A percentile compares a stretch with the other conserved stretches of the same genome.
Conservation (phyloP, 2,113 vertebrate genomes). For the Rhadina sibilatrix region DNA sequence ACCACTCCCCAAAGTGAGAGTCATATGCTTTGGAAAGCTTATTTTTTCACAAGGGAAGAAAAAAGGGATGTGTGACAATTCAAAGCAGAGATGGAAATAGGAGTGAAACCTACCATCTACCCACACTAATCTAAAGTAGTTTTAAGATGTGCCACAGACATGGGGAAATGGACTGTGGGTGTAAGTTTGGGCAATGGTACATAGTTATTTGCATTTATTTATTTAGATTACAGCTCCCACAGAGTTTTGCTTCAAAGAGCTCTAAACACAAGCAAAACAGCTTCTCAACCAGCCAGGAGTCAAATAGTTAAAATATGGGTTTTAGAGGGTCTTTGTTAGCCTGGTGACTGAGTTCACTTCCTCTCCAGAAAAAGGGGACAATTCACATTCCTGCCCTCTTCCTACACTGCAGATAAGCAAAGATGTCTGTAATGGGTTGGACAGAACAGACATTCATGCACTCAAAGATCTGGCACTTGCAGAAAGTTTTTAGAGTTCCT, state of each 20-base stretch:
- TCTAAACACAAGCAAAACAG: background rate
- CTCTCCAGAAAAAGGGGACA: constrained; percentile 26
- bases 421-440: background rate
- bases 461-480: background rate
- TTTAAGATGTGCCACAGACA: background rate
- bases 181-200: background rate
- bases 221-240: background rate
- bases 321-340: constrained; percentile 39
- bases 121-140: background rate
- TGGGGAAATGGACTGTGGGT: background rate
- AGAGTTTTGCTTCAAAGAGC: background rate
- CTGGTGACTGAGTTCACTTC: constrained; percentile 38
- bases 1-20: background rate
- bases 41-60: background rate
- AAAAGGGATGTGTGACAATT: background rate
- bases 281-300: background rate
- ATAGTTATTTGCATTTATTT: background rate
- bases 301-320: background rate
- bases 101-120: background rate
- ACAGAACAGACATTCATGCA: background rate
- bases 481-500: background rate
- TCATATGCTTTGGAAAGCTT: background rate
- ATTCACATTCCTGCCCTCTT: constrained; percentile 46
- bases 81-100: background rate
- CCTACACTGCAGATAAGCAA: constrained; percentile 43